Evolutionary conservation across 2,113 vertebrate genomes (phyloP).

Genomic region (Pogona vitticeps): DNA sequence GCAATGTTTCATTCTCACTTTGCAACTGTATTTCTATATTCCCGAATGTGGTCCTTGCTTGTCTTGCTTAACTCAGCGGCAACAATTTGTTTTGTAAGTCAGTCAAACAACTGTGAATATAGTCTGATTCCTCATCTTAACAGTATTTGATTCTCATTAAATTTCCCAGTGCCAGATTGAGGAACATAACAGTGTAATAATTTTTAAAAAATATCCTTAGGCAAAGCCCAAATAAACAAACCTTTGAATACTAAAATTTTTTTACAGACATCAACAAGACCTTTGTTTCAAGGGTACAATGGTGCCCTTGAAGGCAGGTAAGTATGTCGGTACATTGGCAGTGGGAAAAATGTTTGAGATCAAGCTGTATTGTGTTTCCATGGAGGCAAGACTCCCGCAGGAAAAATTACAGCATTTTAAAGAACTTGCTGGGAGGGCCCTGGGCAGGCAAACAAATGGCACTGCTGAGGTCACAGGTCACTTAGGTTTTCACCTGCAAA

Average conservation of each 20-base stretch:
- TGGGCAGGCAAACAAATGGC: slow-evolving; percentile 68
- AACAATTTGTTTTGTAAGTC: slow-evolving; percentile 5
- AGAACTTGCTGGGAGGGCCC: slow-evolving; percentile 66
- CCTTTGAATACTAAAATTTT: slow-evolving; percentile 1
- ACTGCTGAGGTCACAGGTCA: slow-evolving; percentile 59
- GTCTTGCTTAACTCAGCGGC: neutral
- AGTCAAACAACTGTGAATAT: slow-evolving; percentile 24
- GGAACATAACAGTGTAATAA: slow-evolving; percentile 17
- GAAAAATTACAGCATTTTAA: slow-evolving; percentile 69
- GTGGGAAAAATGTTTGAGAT: slow-evolving; percentile 59
- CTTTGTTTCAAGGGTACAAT: slow-evolving; percentile 3
- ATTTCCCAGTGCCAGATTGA: slow-evolving; percentile 19
- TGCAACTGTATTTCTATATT: slow-evolving; percentile 30
- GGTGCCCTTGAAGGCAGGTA: slow-evolving; percentile 53
- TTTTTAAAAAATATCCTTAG: slow-evolving; percentile 19
- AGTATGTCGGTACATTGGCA: slow-evolving; percentile 50
- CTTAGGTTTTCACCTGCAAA: slow-evolving; percentile 51
- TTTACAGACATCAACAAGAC: slow-evolving; percentile 26
- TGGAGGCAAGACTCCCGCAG: slow-evolving; percentile 72
- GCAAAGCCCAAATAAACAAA: slow-evolving; percentile 13
- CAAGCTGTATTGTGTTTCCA: slow-evolving; percentile 74
- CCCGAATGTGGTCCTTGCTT: neutral
- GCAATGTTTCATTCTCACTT: slow-evolving; percentile 35
- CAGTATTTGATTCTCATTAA: slow-evolving; percentile 31
- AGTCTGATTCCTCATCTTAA: slow-evolving; percentile 37